phyloP scores from a whole-genome alignment of 2,797 vertebrate genomes.

The Crocidura indochinensis region DNA sequence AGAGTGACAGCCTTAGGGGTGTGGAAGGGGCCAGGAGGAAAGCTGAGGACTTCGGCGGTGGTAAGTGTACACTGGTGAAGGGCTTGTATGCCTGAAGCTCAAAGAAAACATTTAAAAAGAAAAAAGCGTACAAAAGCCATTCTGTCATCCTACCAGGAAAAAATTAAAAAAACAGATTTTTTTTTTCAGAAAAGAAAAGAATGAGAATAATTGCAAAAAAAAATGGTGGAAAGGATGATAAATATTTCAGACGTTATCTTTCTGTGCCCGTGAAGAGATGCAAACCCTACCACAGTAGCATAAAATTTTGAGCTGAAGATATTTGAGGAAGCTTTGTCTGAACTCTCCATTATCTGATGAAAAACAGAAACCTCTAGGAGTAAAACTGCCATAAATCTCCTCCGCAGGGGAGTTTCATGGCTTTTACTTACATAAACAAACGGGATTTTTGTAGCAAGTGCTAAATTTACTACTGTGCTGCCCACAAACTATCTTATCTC shows the following conservation, averaged over 20 bases:
- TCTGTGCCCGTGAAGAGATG: not conserved
- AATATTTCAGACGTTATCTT: constrained; percentile 11
- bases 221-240: not conserved
- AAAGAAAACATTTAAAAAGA: too few relatives aligned
- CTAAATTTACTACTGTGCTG: too few relatives aligned
- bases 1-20: too few relatives aligned
- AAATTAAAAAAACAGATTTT: too few relatives aligned
- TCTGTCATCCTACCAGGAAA: too few relatives aligned
- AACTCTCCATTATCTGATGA: not conserved
- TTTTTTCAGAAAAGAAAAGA: too few relatives aligned
- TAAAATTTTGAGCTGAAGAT: constrained; percentile 24
- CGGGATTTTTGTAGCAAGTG: too few relatives aligned
- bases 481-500: not conserved
- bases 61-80: too few relatives aligned
- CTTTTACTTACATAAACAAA: not conserved
- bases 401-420: not conserved
- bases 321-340: constrained; percentile 8
- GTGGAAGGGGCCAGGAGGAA: too few relatives aligned
- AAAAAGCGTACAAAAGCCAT: too few relatives aligned
- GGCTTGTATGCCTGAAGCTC: too few relatives aligned
- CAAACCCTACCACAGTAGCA: not conserved
- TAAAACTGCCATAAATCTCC: not conserved
- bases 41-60: too few relatives aligned
- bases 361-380: not conserved
- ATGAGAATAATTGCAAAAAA: not conserved